These are phyloP conservation scores for Tolypeutes matacus DNA, from an alignment of 2,797 vertebrate species.

Conservation along the genomic window DNA sequence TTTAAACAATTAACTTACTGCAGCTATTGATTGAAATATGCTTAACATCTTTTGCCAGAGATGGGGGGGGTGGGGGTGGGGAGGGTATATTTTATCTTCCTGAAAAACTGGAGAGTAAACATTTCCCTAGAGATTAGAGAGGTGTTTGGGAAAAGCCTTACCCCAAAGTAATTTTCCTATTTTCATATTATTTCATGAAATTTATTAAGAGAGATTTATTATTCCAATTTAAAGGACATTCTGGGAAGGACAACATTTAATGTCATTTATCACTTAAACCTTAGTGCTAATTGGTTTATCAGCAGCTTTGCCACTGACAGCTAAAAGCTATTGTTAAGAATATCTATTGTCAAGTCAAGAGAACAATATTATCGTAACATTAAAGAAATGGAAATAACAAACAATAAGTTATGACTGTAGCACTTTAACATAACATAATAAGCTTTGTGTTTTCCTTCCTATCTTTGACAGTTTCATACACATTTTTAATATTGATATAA, in stretches of 20 bases:
- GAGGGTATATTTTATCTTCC: slow-evolving; percentile 45
- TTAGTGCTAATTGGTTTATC: slow-evolving; percentile 21
- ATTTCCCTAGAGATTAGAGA: slow-evolving; percentile 47
- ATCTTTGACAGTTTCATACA: slow-evolving; percentile 42
- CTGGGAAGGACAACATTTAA: not conserved
- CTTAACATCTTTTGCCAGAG: slow-evolving; percentile 52
- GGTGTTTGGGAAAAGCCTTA: not conserved
- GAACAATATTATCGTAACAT: not conserved
- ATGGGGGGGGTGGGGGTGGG: not conserved
- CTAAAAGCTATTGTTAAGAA: slow-evolving; percentile 34
- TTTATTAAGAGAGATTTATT: slow-evolving; percentile 38
- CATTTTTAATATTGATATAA: not conserved
- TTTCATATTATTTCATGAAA: slow-evolving; percentile 17
- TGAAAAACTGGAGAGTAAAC: not conserved
- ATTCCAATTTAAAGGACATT: slow-evolving; percentile 41
- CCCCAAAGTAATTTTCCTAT: not conserved
- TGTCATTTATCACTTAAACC: slow-evolving; percentile 46
- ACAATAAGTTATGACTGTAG: not conserved
- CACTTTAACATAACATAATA: not conserved
- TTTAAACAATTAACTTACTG: slow-evolving; percentile 65
- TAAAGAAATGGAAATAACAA: slow-evolving; percentile 42
- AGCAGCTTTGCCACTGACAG: slow-evolving; percentile 50
- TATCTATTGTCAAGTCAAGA: not conserved
- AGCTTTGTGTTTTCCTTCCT: slow-evolving; percentile 36
- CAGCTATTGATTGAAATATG: slow-evolving; percentile 65